Evolutionary conservation across 2,113 vertebrate genomes (phyloP), one percentile per base, ranked within the genome.

Genomic region (Pelodiscus sinensis): DNA sequence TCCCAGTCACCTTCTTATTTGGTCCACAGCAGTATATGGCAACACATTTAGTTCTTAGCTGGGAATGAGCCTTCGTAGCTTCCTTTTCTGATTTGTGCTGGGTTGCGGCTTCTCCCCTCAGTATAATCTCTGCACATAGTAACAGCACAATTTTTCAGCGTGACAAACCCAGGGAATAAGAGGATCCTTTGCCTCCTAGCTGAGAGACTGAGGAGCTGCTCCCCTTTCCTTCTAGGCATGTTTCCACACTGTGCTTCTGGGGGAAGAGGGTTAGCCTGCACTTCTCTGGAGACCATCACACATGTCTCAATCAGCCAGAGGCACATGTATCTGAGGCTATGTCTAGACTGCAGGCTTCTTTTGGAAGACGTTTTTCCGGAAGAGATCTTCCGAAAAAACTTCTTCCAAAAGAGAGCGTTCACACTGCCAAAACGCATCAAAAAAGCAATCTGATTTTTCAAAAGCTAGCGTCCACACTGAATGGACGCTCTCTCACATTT

Each of bases 241-340:
- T 44, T 6, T 44, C 21, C 11, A 25, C 22, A 25, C 73, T 6
- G 1, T 2, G 9, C 38, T 52, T 87, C 27, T 29, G 21, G 51
- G 55, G 77, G 86, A 15, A 71, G 73, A 60, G 90, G 31, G 19
- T 77, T 85, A 92, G 14, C 52, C 38, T 12, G 35, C 65, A 29
- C 51, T 68, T 82, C 16, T 1, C 68, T 8, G 68, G 73, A 83
- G 71, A 19, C 2, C 1, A 75, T 65, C 73, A 60, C 79, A 62
- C 5, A 0, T 0, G 0, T 55, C 24, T 84, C 84, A 77, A 44
- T 77, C 22, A 85, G 38, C 18, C 85, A 38, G 71, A 88, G 58
- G 84, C 68, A 73, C 10, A 6, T 0, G 1, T 0, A 1, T 60
- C 55, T 57, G 68, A 25, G 44, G 44, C 6, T 44, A 44, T 44